phyloP scores from a whole-genome alignment of 2,797 vertebrate species.

The Tinamus major region DNA sequence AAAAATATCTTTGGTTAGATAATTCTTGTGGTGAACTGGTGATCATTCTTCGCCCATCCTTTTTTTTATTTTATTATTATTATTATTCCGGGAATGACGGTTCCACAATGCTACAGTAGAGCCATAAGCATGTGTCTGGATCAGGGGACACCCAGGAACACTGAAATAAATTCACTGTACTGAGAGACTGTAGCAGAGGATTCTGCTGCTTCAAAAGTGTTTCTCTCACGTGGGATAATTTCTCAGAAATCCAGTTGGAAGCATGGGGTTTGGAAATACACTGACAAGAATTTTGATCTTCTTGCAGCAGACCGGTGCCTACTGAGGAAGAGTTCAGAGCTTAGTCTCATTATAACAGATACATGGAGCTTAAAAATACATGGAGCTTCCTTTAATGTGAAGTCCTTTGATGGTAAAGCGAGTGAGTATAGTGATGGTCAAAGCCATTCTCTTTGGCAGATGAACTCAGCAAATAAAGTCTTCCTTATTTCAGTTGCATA shows the following conservation, averaged over 20 bases:
- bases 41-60: not conserved
- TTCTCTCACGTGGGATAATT: not conserved
- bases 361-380: not conserved
- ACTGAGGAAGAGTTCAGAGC: not conserved
- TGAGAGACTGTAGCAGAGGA: not conserved
- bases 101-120: not conserved
- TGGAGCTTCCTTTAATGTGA: slow-evolving; percentile 12
- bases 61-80: not conserved
- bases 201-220: not conserved
- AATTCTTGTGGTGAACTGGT: not conserved
- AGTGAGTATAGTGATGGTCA: not conserved
- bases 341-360: not conserved
- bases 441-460: slow-evolving; percentile 39
- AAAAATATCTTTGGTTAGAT: not conserved
- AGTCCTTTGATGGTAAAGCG: slow-evolving; percentile 29
- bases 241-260: not conserved
- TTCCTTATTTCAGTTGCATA: slow-evolving; percentile 48
- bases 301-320: not conserved
- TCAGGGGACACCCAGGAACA: not conserved
- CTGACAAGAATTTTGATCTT: not conserved
- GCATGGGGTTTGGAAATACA: not conserved
- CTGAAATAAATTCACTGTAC: not conserved
- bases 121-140: not conserved
- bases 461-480: slow-evolving; percentile 31
- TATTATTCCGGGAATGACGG: not conserved